Conservation (phyloP, 2,888 invertebrate species). For the Merodon equestris region DNA sequence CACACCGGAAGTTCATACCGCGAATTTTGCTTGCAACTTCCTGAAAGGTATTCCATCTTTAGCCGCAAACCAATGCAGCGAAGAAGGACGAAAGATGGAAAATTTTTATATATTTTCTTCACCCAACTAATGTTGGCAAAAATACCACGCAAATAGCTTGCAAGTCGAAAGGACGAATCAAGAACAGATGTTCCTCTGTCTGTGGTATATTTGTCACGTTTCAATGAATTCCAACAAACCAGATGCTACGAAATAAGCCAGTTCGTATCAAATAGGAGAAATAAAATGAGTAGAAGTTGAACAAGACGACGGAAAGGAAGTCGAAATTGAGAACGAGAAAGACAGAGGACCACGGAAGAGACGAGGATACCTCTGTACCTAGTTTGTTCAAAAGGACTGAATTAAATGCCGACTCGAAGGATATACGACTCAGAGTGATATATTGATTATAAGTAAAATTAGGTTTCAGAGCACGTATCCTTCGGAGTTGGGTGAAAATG, state of each 20-base stretch:
- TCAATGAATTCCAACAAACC: conserved; percentile 65
- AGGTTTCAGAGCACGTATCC: conserved; percentile 62
- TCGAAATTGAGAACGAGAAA: too few relatives aligned
- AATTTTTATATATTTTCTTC: conserved; percentile 30
- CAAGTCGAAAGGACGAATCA: conserved; percentile 54
- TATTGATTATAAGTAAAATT: conserved; percentile 67
- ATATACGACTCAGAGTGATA: conserved; percentile 63
- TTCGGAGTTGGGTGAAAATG: conserved; percentile 37
- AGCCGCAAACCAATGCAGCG: background rate
- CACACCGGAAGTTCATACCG: conserved; percentile 42
- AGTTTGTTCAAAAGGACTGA: conserved; percentile 56
- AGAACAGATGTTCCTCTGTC: conserved; percentile 65
- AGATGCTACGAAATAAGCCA: conserved; percentile 68
- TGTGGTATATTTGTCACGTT: conserved; percentile 69
- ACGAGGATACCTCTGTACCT: conserved; percentile 35
- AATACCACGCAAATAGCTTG: conserved; percentile 44
- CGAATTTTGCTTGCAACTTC: conserved; percentile 43
- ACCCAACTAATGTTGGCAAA: conserved; percentile 45
- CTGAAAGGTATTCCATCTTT: conserved; percentile 14
- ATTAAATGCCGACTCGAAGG: conserved; percentile 65
- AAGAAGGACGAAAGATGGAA: background rate
- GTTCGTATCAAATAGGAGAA: conserved; percentile 37
- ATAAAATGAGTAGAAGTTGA: conserved; percentile 20
- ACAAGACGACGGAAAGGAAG: conserved; percentile 1
- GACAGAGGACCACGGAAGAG: background rate